These are phyloP conservation scores for Ametastegia equiseti DNA, from an alignment of 2,888 invertebrate species.

Conservation along the genomic window DNA sequence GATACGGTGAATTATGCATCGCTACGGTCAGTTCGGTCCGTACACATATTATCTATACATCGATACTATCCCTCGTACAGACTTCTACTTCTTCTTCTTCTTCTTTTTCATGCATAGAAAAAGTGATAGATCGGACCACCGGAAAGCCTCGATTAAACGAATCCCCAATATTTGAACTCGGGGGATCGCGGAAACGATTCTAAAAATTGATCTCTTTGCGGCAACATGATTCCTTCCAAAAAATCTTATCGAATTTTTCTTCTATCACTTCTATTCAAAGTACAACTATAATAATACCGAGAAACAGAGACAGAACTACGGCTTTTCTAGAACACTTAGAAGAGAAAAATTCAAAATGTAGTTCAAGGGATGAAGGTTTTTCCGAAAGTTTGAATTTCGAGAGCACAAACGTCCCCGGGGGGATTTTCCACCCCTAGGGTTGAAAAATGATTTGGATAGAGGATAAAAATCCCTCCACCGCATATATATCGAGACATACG, in stretches of 20 bases:
- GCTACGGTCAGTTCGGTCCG: slow-evolving; percentile 57
- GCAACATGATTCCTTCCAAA: too few relatives aligned
- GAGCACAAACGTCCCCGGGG: neutral
- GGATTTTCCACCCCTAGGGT: neutral
- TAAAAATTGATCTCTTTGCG: too few relatives aligned
- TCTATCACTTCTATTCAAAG: too few relatives aligned
- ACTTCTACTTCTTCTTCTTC: slow-evolving; percentile 48
- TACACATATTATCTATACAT: neutral
- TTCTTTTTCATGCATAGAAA: slow-evolving; percentile 54
- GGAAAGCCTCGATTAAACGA: neutral
- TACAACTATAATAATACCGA: too few relatives aligned
- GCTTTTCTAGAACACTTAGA: too few relatives aligned
- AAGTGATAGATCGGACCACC: slow-evolving; percentile 57
- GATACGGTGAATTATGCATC: slow-evolving; percentile 72
- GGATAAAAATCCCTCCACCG: neutral
- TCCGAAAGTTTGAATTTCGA: neutral
- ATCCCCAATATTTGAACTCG: too few relatives aligned
- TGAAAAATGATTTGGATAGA: neutral
- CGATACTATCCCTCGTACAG: slow-evolving; percentile 30
- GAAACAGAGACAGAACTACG: too few relatives aligned
- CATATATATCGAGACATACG: neutral
- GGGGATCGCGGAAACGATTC: too few relatives aligned
- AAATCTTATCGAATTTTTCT: too few relatives aligned
- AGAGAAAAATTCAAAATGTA: neutral
- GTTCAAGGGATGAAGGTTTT: neutral